Evolutionary conservation across 2,888 invertebrate genomes (phyloP).

Genomic region (Brachylomia viminalis): DNA sequence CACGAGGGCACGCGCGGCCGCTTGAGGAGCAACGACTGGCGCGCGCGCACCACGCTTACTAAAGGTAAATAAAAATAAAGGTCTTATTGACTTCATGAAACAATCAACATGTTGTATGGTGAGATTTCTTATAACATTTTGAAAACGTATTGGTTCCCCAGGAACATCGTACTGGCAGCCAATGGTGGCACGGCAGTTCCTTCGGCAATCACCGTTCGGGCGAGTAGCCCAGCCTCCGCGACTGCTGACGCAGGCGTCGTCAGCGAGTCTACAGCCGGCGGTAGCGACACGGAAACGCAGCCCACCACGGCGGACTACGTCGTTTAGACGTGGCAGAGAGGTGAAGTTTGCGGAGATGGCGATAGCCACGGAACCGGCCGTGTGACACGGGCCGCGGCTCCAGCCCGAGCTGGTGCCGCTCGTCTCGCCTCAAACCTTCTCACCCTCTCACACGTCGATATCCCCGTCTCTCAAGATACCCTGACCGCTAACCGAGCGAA

Average conservation of each 20-base stretch:
- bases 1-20: constrained; percentile 94
- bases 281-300: constrained; percentile 78
- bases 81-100: not conserved
- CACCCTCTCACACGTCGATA: constrained; percentile 67
- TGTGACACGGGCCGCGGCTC: constrained; percentile 90
- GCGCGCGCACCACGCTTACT: constrained; percentile 79
- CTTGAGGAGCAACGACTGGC: constrained; percentile 92
- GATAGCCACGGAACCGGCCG: constrained; percentile 77
- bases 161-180: constrained; percentile 92
- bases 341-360: constrained; percentile 89
- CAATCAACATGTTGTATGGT: not conserved
- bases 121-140: constrained; percentile 27
- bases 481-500: constrained; percentile 81
- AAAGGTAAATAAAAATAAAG: constrained; percentile 73
- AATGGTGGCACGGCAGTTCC: constrained; percentile 93
- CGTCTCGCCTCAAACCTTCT: constrained; percentile 73
- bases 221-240: constrained; percentile 78
- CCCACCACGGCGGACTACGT: constrained; percentile 85
- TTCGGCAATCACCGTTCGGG: constrained; percentile 92
- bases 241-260: constrained; percentile 84
- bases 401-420: constrained; percentile 90
- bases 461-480: constrained; percentile 71
- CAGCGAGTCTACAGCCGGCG: constrained; percentile 86
- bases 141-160: constrained; percentile 61
- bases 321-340: constrained; percentile 87